These are phyloP conservation scores for Stenopsyche tienmushanensis DNA, from an alignment of 1,140 invertebrate species.

Conservation along the genomic window DNA sequence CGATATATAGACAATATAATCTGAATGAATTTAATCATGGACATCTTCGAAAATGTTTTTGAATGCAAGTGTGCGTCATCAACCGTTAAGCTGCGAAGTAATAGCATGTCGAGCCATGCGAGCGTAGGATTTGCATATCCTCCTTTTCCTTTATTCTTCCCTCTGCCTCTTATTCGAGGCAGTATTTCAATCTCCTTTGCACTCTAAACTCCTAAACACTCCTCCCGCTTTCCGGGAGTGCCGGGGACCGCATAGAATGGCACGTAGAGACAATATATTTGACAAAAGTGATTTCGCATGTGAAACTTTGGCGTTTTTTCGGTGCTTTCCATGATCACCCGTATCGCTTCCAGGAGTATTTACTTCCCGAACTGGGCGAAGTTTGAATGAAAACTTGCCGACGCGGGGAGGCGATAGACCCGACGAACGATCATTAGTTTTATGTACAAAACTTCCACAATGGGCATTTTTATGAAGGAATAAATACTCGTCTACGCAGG, in stretches of 20 bases:
- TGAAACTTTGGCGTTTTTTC: neutral
- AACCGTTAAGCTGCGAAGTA: too few species aligned
- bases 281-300: constrained; percentile 23
- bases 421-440: too few species aligned
- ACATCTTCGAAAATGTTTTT: too few species aligned
- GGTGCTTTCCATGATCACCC: constrained; percentile 14
- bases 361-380: constrained; percentile 16
- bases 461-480: too few species aligned
- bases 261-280: constrained; percentile 30
- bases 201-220: constrained; percentile 29
- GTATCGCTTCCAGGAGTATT: constrained; percentile 21
- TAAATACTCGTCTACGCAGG: too few species aligned
- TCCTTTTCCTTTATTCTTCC: constrained; percentile 6
- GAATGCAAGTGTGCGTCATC: too few species aligned
- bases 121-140: constrained; percentile 18
- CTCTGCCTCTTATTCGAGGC: constrained; percentile 11
- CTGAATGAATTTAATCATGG: too few species aligned
- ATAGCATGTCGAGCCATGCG: neutral
- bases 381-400: too few species aligned
- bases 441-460: too few species aligned
- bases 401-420: too few species aligned
- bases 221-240: neutral
- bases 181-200: constrained; percentile 30
- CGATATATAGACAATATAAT: too few species aligned
- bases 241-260: neutral